phyloP scores from a whole-genome alignment of 2,113 vertebrate species.

The Raphicerus campestris region DNA sequence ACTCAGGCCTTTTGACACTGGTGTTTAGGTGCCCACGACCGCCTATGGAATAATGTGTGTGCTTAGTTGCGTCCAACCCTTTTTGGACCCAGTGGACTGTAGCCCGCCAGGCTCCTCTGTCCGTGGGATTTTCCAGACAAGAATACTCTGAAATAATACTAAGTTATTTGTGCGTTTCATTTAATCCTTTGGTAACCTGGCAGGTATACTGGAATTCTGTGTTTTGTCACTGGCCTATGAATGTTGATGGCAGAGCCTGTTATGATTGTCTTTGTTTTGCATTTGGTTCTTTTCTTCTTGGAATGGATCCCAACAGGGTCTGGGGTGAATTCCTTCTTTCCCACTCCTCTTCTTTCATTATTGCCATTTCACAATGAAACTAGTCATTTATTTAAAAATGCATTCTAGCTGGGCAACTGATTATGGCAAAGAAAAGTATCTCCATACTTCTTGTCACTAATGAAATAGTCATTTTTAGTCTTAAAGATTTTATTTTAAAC shows the following conservation, averaged over 20 bases:
- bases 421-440: not conserved
- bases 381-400: not conserved
- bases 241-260: not conserved
- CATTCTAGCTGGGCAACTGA: not conserved
- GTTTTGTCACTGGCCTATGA: not conserved
- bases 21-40: not conserved
- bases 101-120: not conserved
- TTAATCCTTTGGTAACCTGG: not conserved
- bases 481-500: conserved; percentile 20
- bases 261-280: not conserved
- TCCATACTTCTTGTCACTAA: not conserved
- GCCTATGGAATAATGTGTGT: not conserved
- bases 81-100: not conserved
- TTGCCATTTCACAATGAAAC: not conserved
- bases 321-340: not conserved
- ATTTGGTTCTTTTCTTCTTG: not conserved
- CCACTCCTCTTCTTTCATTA: not conserved
- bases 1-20: not conserved
- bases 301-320: not conserved
- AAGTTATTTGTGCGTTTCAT: not conserved
- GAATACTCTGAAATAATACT: not conserved
- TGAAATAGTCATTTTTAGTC: not conserved
- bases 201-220: not conserved
- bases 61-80: not conserved
- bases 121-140: not conserved